phyloP scores from a whole-genome alignment of 2,888 invertebrate species.

The Labia minor region DNA sequence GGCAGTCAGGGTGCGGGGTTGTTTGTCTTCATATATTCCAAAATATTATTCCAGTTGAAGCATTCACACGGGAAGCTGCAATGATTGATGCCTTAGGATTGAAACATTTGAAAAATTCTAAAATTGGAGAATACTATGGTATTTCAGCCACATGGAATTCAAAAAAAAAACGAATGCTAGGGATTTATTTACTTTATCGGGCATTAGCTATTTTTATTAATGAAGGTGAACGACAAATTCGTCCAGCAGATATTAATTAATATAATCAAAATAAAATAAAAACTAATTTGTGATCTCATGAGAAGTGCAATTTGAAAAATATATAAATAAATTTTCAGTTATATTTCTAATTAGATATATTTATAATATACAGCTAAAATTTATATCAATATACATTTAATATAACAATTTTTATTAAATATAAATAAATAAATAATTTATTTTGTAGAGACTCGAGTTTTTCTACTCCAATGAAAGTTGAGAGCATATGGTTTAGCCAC shows the following conservation, averaged over 20 bases:
- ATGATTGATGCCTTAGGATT: conserved; percentile 84
- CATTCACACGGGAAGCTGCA: conserved; percentile 84
- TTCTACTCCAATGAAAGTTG: conserved; percentile 94
- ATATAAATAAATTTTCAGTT: neutral
- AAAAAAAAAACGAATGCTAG: conserved; percentile 59
- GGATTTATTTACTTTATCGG: conserved; percentile 66
- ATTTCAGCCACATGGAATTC: conserved; percentile 59
- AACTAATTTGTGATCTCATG: neutral
- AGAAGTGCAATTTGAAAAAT: neutral
- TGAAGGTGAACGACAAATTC: conserved; percentile 81
- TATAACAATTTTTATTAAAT: no score
- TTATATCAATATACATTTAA: neutral
- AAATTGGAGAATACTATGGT: conserved; percentile 75
- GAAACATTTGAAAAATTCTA: conserved; percentile 63
- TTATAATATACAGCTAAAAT: neutral
- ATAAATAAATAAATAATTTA: conserved; percentile 40
- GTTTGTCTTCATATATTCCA: conserved; percentile 85
- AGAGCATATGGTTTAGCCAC: conserved; percentile 82
- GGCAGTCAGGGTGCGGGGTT: conserved; percentile 73
- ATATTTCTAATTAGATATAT: neutral
- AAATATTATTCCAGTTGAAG: conserved; percentile 82
- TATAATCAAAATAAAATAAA: neutral
- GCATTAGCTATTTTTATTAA: conserved; percentile 72
- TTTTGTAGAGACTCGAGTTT: conserved; percentile 91
- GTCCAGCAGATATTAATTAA: conserved; percentile 53